Evolutionary conservation across 2,888 invertebrate species (phyloP).

Genomic region (Callinectes sapidus): DNA sequence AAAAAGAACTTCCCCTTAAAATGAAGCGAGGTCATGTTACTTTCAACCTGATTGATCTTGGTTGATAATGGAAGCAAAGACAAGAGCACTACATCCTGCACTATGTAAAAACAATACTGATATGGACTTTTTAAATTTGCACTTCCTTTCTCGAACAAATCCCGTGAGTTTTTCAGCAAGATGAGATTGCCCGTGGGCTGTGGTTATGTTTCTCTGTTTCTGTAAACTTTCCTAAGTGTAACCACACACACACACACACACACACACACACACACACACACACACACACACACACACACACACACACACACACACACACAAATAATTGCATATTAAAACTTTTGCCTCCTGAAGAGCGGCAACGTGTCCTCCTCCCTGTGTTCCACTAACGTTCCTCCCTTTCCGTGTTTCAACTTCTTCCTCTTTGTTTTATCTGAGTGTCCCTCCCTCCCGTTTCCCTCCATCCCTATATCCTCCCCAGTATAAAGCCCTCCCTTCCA

Average conservation of each 20-base stretch:
- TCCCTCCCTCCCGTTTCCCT: neutral
- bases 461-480: neutral
- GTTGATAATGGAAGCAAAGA: no score
- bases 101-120: no score
- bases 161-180: no score
- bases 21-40: no score
- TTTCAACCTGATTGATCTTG: no score
- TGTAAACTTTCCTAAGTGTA: no score
- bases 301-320: neutral
- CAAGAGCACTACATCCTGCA: no score
- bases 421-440: neutral
- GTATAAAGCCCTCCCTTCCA: neutral
- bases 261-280: slow-evolving; percentile 25
- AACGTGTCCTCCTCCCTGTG: neutral
- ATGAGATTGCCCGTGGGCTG: no score
- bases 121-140: no score
- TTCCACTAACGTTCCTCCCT: neutral
- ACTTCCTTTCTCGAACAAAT: no score
- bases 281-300: slow-evolving; percentile 21
- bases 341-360: neutral
- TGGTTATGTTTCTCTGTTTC: no score
- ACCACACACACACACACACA: slow-evolving; percentile 4
- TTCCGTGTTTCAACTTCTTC: neutral
- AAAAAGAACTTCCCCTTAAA: no score
- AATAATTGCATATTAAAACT: slow-evolving; percentile 25